phyloP scores from a whole-genome alignment of 30 jellyfish, hydroid and myxozoan species.

The Pelagia noctiluca region DNA sequence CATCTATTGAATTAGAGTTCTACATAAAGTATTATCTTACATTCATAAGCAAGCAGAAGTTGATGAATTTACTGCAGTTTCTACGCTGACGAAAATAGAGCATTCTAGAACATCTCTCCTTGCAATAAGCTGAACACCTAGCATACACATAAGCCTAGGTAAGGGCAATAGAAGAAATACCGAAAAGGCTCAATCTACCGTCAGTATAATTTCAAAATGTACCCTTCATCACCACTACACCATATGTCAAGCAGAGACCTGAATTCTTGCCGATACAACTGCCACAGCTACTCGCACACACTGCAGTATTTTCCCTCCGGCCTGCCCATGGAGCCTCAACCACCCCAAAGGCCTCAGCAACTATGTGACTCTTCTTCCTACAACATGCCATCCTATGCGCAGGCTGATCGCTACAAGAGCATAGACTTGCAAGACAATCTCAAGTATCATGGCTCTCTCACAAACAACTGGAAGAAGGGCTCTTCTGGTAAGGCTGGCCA shows the following conservation, averaged over 20 bases:
- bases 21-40: no score
- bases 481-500: conserved; percentile 63
- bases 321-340: conserved; percentile 46
- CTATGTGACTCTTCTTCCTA: conserved; percentile 10
- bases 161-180: no score
- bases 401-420: conserved; percentile 31
- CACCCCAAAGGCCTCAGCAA: conserved; percentile 37
- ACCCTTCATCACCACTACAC: conserved; percentile 57
- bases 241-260: conserved; percentile 67
- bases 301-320: conserved; percentile 90
- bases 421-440: conserved; percentile 36
- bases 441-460: conserved; percentile 15
- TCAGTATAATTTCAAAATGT: no score
- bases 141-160: no score
- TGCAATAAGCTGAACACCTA: no score
- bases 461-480: conserved; percentile 72
- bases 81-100: no score
- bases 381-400: no score
- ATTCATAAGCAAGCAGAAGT: no score
- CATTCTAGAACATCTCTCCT: no score
- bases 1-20: no score
- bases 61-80: no score
- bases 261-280: conserved; percentile 75
- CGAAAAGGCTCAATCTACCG: no score
- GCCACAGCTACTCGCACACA: conserved; percentile 91